Conservation (phyloP, 2,113 vertebrate genomes). For the Hyaena hyaena region DNA sequence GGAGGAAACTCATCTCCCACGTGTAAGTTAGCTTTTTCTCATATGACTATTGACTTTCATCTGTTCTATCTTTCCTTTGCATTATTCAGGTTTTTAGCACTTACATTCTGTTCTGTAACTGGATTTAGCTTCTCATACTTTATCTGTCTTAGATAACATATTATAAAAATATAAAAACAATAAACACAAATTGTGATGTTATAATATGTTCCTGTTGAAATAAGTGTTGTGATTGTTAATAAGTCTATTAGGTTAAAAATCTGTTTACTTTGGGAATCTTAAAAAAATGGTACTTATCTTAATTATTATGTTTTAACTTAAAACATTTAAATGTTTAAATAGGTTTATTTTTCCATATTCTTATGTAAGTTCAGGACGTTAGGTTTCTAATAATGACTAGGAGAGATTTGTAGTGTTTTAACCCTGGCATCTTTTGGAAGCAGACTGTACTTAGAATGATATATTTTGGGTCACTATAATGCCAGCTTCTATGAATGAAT, state of each 20-base stretch:
- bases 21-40: neutral
- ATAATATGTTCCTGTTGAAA: neutral
- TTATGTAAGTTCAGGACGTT: neutral
- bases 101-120: neutral
- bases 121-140: neutral
- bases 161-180: constrained; percentile 36
- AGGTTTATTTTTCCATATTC: constrained; percentile 14
- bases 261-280: neutral
- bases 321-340: neutral
- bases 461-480: neutral
- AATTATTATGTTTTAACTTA: constrained; percentile 17
- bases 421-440: neutral
- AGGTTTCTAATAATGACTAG: neutral
- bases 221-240: constrained; percentile 28
- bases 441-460: neutral
- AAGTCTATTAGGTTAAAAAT: neutral
- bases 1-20: neutral
- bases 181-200: neutral
- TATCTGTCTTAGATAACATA: neutral
- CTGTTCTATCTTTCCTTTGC: neutral
- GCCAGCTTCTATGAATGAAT: neutral
- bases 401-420: constrained; percentile 12
- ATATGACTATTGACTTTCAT: neutral
- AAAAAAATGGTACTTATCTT: neutral
- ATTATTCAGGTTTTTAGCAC: neutral